These are phyloP conservation scores for Jacana jacana DNA, from an alignment of 2,113 vertebrate species.

Conservation along the genomic window DNA sequence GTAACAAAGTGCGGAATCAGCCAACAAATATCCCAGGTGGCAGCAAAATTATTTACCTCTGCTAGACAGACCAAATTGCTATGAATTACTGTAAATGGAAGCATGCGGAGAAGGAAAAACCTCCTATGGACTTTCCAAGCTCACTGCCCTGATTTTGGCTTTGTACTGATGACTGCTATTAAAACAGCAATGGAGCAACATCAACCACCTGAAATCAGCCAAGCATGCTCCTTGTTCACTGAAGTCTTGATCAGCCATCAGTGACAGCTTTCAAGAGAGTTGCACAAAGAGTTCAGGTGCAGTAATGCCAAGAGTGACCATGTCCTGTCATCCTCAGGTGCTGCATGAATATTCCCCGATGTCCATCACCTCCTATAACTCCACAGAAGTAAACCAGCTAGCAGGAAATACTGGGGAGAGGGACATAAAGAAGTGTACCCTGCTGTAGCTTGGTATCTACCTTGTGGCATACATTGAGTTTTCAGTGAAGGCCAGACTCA, in stretches of 20 bases:
- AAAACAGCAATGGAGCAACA: not conserved
- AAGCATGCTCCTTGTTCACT: not conserved
- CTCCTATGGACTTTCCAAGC: not conserved
- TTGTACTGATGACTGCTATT: not conserved
- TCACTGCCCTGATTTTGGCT: not conserved
- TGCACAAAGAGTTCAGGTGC: not conserved
- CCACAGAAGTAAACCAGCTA: not conserved
- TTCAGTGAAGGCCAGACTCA: not conserved
- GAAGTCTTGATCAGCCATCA: not conserved
- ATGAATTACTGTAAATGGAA: not conserved
- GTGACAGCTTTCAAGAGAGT: not conserved
- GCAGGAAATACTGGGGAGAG: not conserved
- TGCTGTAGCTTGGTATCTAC: not conserved
- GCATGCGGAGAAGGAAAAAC: not conserved
- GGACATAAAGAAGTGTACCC: rapidly evolving
- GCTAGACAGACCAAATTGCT: not conserved
- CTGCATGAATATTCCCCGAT: not conserved
- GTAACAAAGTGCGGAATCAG: slow-evolving; percentile 12
- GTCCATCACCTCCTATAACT: not conserved
- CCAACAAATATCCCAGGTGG: not conserved
- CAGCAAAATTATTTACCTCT: not conserved
- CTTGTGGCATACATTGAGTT: not conserved
- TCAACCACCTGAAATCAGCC: not conserved
- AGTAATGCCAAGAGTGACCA: rapidly evolving
- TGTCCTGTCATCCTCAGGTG: not conserved